phyloP scores from a whole-genome alignment of 2,113 vertebrate genomes.

The Empidonax alnorum region DNA sequence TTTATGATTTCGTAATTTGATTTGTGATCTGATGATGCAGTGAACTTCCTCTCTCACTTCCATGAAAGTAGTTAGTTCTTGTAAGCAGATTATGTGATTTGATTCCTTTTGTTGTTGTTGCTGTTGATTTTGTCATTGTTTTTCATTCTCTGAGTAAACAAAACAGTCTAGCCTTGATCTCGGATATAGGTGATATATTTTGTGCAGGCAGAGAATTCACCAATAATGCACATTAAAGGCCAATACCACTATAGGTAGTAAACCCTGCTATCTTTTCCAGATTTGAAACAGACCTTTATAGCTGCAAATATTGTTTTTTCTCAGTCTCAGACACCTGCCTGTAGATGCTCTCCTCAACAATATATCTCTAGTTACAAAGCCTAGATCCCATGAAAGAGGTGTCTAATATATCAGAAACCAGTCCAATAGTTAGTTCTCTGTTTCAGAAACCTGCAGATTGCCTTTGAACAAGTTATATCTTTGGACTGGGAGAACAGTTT shows the following conservation, averaged over 20 bases:
- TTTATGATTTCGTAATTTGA: neutral
- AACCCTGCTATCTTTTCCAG: neutral
- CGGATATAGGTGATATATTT: neutral
- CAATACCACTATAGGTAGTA: neutral
- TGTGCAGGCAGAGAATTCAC: neutral
- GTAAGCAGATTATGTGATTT: neutral
- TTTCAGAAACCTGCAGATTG: neutral
- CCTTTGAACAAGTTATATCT: neutral
- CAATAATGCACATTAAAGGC: neutral
- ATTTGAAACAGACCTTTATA: neutral
- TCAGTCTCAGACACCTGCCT: neutral
- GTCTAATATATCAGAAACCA: neutral
- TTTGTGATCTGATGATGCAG: neutral
- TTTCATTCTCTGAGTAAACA: neutral
- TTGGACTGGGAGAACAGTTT: neutral
- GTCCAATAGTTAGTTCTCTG: neutral
- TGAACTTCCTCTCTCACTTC: neutral
- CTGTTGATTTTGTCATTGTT: neutral
- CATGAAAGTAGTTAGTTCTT: neutral
- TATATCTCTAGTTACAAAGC: neutral
- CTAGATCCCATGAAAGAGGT: neutral
- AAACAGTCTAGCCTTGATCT: neutral
- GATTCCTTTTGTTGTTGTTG: neutral
- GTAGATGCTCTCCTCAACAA: neutral
- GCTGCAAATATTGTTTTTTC: neutral